These are phyloP conservation scores for Sebastes glaucus DNA, from an alignment of 2,797 vertebrate species.

Conservation along the genomic window DNA sequence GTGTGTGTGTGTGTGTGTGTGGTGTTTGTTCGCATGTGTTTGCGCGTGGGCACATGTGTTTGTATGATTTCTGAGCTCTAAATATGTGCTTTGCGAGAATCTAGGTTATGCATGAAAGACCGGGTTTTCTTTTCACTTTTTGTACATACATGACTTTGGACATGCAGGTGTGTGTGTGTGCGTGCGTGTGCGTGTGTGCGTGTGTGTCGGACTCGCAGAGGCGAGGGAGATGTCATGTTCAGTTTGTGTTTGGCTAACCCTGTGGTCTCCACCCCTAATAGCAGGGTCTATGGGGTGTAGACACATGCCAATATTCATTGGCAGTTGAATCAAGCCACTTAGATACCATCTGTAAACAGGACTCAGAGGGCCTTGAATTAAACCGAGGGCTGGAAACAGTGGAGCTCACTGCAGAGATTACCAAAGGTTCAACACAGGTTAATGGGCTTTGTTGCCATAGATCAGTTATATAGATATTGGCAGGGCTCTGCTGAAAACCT, in stretches of 20 bases:
- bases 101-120: conserved; percentile 6
- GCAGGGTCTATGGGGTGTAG: conserved; percentile 83
- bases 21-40: conserved; percentile 37
- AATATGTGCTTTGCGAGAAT: conserved; percentile 28
- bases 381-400: conserved; percentile 65
- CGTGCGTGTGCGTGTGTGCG: background rate
- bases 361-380: conserved; percentile 80
- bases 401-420: conserved; percentile 73
- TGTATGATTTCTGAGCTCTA: background rate
- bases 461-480: conserved; percentile 68
- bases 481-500: conserved; percentile 37
- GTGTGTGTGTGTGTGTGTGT: conserved; percentile 2
- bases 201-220: conserved; percentile 57
- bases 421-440: conserved; percentile 71
- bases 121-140: background rate
- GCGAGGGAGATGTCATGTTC: conserved; percentile 85
- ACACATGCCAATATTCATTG: conserved; percentile 86
- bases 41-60: background rate
- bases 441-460: conserved; percentile 73
- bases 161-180: conserved; percentile 11
- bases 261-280: conserved; percentile 82
- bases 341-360: conserved; percentile 83
- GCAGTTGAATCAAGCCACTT: conserved; percentile 86
- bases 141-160: conserved; percentile 2
- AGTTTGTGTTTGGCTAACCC: conserved; percentile 86